Base-by-base conservation (phyloP, 2,797 vertebrate genomes). In the Orientallactaga sibirica region DNA sequence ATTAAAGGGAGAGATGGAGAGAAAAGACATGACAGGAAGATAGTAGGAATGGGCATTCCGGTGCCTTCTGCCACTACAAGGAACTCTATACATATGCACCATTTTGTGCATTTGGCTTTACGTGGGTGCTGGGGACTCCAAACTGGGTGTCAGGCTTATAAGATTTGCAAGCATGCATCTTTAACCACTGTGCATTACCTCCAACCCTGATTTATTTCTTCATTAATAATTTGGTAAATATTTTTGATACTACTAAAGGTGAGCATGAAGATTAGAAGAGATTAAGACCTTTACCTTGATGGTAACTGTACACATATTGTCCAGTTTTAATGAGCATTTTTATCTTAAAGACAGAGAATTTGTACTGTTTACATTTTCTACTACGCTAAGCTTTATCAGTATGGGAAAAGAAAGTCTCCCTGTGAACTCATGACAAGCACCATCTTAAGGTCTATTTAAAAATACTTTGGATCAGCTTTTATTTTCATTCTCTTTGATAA, bases 401-500 rank as follows among this genome's bases (percentile, higher is more conserved):
- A 11, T 41, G 75, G 9, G 3, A 64, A n/a, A 77, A 7, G 19
- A 52, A 67, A 58, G 27, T 76, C 37, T 43, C 9, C 33, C 33
- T 67, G 29, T 81, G 29, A 20, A 76, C 25, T 71, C n/a, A 43
- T 52, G 43, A 41, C 2, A 55, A 61, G 25, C 43, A 88, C 14
- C 16, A 33, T 84, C 25, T n/a, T 70, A 24, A 91, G 14, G 1
- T 78, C 6, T 90, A 16, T 74, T 7, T 19, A 77, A 88, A 82
- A 33, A 33, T 52, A 79, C 14, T 29, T 67, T 43, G 33, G 62
- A 29, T 48, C 43, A 58, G 9, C 48, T 77, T 11, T 76, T 66
- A 70, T 77, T 90, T 86, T 84, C 41, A 58, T 87, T 87, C 18
- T 29, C 64, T 62, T 62, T 85, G 64, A 85, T 67, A 58, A 29